Evolutionary conservation across 2,888 invertebrate genomes (phyloP).

Genomic region (Lymantria dispar): DNA sequence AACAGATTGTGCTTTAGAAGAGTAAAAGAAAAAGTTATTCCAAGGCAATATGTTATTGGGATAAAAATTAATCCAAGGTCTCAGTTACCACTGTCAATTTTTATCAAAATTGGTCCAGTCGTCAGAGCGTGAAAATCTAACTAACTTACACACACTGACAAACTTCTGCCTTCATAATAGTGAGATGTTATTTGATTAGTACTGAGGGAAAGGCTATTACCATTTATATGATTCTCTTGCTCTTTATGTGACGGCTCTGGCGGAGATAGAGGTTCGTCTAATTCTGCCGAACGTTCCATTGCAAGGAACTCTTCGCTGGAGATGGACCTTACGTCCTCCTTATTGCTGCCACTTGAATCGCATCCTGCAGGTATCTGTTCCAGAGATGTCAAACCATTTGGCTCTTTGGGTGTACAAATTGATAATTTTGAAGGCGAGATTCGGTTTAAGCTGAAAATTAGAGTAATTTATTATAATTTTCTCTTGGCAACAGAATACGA

Average conservation of each 20-base stretch:
- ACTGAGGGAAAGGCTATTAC: slow-evolving; percentile 26
- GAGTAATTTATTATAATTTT: not conserved
- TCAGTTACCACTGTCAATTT: too few species aligned
- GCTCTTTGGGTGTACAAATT: slow-evolving; percentile 64
- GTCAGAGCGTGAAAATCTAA: too few species aligned
- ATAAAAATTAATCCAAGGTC: too few species aligned
- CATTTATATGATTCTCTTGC: slow-evolving; percentile 43
- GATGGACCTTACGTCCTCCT: slow-evolving; percentile 63
- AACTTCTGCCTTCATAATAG: too few species aligned
- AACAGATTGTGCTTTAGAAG: too few species aligned
- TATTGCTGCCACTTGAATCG: slow-evolving; percentile 62
- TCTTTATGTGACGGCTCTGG: slow-evolving; percentile 53
- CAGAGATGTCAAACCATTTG: slow-evolving; percentile 52
- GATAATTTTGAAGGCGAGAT: slow-evolving; percentile 75
- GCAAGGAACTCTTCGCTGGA: slow-evolving; percentile 77
- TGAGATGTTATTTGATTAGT: too few species aligned
- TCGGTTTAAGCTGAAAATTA: slow-evolving; percentile 61
- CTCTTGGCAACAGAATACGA: not conserved
- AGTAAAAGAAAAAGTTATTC: too few species aligned
- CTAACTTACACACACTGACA: too few species aligned
- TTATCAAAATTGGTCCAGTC: too few species aligned
- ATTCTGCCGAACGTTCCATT: slow-evolving; percentile 73
- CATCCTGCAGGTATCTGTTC: slow-evolving; percentile 62
- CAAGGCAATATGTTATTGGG: too few species aligned
- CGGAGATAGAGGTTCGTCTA: slow-evolving; percentile 51